Evolutionary conservation across 2,797 vertebrate species (phyloP), one percentile per base, ranked within the genome.

Genomic region (Pyrocephalus nanus): DNA sequence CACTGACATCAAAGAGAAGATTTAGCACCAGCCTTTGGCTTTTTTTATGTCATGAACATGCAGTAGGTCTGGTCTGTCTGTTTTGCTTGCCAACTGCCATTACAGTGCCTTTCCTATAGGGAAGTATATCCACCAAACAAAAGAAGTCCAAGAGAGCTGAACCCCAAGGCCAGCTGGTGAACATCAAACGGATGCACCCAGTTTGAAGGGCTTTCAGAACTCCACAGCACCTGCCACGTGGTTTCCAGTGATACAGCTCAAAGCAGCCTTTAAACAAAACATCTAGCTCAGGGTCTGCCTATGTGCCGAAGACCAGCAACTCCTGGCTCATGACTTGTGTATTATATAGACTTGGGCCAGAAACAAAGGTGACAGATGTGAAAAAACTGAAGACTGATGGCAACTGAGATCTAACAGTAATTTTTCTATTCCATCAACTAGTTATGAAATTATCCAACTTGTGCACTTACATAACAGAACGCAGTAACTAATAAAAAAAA

Each of bases 401-500:
- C 53, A 90, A 64, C 14, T 30, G 8, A 77, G 84, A 84, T n/a
- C 29, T 8, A 81, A 42, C 14, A 36, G 10, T 32, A 34, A 36
- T 15, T 91, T 48, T 83, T 54, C 27, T 55, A 27, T 23, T 73
- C 16, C 26, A 60, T 32, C 12, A 58, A 60, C 7, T 43, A 70
- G 13, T 83, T 77, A 34, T 2, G 65, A 66, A 58, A 73, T 16
- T 42, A 69, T 13, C 7, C 30, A 51, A 67, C 5, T 58, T n/a
- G 17, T 53, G 29, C 16, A 67, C 18, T 79, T 58, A 62, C 19
- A 32, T 40, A 81, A 85, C 22, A 75, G 64, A 89, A 76, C 26
- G 69, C 38, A 57, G 20, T 26, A 62, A 54, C 38, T 62, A 94
- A 76, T 11, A 61, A 89, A 95, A 82, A 88, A 96, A 95, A 83